Conservation (phyloP, 2,113 vertebrate species). For the Thinocorus orbignyianus region DNA sequence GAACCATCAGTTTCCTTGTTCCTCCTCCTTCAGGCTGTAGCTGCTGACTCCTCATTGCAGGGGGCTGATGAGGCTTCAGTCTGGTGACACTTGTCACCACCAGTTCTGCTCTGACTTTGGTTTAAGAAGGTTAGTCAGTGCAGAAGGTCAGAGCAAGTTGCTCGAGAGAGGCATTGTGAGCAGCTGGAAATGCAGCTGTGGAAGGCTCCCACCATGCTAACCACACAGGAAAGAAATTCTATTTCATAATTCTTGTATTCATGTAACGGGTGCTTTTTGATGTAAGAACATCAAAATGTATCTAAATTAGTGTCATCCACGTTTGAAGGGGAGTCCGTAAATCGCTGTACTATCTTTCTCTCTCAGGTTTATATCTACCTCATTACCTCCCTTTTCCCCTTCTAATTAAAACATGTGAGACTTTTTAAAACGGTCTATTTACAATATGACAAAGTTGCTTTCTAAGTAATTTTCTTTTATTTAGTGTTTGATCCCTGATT, state of each 20-base stretch:
- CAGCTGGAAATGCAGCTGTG: not conserved
- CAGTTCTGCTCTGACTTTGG: not conserved
- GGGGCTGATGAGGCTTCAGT: not conserved
- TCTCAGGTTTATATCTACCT: not conserved
- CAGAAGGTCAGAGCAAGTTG: not conserved
- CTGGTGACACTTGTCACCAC: not conserved
- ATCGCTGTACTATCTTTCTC: not conserved
- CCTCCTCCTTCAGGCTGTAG: not conserved
- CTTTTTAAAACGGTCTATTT: conserved; percentile 68
- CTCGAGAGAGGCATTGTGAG: not conserved
- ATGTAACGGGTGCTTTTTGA: conserved; percentile 26
- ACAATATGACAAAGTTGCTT: conserved; percentile 72
- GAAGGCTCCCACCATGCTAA: not conserved
- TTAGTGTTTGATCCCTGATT: conserved; percentile 74
- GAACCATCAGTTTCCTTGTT: not conserved
- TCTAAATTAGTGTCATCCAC: conserved; percentile 58
- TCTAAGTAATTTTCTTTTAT: conserved; percentile 76
- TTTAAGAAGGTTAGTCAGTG: not conserved
- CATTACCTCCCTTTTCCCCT: conserved; percentile 1
- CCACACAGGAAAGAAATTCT: not conserved
- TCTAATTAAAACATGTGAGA: conserved; percentile 72
- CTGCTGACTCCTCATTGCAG: not conserved
- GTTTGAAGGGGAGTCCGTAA: not conserved
- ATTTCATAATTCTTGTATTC: conserved; percentile 49
- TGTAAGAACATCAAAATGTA: conserved; percentile 44